A percentile compares a stretch with the other conserved stretches of the same genome.
phyloP scores from a whole-genome alignment of 37 sponge, comb jelly and placozoan species.

The Mnemiopsis leidyi region DNA sequence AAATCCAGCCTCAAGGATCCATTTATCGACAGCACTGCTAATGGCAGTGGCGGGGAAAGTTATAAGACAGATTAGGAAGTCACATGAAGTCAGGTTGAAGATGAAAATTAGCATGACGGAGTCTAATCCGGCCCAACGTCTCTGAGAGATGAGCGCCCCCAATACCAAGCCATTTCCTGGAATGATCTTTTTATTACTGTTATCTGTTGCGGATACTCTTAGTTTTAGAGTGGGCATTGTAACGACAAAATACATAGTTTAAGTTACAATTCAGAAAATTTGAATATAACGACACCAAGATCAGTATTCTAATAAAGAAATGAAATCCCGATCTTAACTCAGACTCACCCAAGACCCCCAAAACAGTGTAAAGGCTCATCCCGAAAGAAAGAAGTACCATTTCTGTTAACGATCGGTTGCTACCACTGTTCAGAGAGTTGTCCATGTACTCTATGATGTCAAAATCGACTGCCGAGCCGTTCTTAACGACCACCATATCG shows the following conservation, averaged over 20 bases:
- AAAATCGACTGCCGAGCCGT: background rate
- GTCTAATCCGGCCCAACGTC: background rate
- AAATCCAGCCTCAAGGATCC: background rate
- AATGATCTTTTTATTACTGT: background rate
- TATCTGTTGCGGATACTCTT: background rate
- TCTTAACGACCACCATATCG: background rate
- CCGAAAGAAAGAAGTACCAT: background rate
- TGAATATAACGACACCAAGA: no score
- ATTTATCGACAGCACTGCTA: background rate
- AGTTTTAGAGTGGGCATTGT: no score
- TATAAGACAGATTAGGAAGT: background rate
- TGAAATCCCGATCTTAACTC: background rate
- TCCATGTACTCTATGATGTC: background rate
- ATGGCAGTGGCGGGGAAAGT: constrained; percentile 32
- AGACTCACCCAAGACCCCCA: constrained; percentile 17
- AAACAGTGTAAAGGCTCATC: background rate
- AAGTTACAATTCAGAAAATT: no score
- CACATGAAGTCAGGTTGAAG: constrained; percentile 7
- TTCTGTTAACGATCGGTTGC: background rate
- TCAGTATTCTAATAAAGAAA: background rate
- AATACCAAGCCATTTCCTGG: background rate
- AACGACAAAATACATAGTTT: no score
- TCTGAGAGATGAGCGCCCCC: background rate
- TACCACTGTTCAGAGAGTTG: background rate
- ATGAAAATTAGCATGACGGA: background rate